phyloP scores from a whole-genome alignment of 2,113 vertebrate species.

The Pardalotus punctatus region DNA sequence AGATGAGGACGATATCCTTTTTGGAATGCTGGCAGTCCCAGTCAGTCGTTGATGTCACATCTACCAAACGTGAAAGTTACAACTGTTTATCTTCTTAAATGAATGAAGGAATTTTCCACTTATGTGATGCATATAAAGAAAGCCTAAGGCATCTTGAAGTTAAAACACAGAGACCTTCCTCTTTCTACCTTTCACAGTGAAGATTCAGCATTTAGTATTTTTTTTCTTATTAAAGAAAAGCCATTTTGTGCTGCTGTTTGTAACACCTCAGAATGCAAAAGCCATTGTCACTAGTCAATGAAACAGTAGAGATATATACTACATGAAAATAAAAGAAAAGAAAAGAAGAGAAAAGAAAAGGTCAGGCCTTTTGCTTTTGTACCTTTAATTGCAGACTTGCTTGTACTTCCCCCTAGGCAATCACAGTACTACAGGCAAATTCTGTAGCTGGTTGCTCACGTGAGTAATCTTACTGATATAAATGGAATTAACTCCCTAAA shows the following conservation, averaged over 20 bases:
- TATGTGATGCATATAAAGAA: not conserved
- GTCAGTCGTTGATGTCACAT: slow-evolving; percentile 36
- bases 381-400: slow-evolving; percentile 45
- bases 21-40: slow-evolving; percentile 73
- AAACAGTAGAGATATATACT: not conserved
- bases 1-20: slow-evolving; percentile 65
- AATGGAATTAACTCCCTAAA: slow-evolving; percentile 23
- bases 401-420: slow-evolving; percentile 51
- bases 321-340: not conserved
- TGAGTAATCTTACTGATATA: slow-evolving; percentile 38
- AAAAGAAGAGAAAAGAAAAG: not conserved
- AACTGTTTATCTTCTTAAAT: slow-evolving; percentile 63
- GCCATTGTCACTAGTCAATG: not conserved
- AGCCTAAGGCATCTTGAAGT: not conserved
- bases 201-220: not conserved
- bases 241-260: not conserved
- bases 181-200: not conserved
- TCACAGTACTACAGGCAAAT: slow-evolving; percentile 17
- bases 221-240: not conserved
- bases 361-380: slow-evolving; percentile 31
- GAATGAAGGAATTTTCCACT: slow-evolving; percentile 68
- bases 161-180: not conserved
- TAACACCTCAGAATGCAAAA: not conserved
- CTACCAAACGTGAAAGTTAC: slow-evolving; percentile 58
- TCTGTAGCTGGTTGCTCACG: slow-evolving; percentile 32